phyloP scores from a whole-genome alignment of 2,888 invertebrate genomes.

The Subacronicta megacephala region DNA sequence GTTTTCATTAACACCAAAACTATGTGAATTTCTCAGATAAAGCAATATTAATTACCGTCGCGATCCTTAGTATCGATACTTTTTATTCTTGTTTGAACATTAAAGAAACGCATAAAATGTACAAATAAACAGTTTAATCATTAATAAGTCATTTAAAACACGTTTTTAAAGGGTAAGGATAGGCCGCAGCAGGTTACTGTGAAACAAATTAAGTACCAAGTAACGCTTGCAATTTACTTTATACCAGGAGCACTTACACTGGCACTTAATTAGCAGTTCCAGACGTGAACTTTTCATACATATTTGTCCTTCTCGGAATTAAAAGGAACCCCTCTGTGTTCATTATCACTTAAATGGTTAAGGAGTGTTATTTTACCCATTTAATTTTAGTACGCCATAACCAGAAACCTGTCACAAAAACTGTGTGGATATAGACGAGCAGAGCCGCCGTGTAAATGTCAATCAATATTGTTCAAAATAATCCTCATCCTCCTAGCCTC shows the following conservation, averaged over 20 bases:
- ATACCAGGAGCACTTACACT: conserved; percentile 43
- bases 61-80: conserved; percentile 26
- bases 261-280: conserved; percentile 51
- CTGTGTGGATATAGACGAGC: no score
- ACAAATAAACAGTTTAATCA: conserved; percentile 26
- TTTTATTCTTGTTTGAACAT: conserved; percentile 26
- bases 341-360: conserved; percentile 13
- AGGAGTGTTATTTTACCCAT: conserved; percentile 11
- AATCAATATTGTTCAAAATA: no score
- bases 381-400: conserved; percentile 3
- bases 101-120: conserved; percentile 31
- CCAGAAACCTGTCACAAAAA: neutral
- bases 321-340: conserved; percentile 15
- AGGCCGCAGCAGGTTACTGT: conserved; percentile 14
- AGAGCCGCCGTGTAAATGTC: no score
- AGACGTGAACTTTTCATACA: conserved; percentile 42
- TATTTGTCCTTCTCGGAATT: conserved; percentile 40
- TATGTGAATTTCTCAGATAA: conserved; percentile 10
- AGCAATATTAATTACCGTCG: neutral
- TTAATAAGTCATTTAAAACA: conserved; percentile 41
- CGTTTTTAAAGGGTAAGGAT: conserved; percentile 45
- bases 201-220: conserved; percentile 38
- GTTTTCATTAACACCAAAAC: conserved; percentile 35
- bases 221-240: conserved; percentile 49
- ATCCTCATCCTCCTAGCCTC: no score